These are phyloP conservation scores for Heliothis virescens DNA, from an alignment of 1,140 invertebrate species.

Conservation along the genomic window DNA sequence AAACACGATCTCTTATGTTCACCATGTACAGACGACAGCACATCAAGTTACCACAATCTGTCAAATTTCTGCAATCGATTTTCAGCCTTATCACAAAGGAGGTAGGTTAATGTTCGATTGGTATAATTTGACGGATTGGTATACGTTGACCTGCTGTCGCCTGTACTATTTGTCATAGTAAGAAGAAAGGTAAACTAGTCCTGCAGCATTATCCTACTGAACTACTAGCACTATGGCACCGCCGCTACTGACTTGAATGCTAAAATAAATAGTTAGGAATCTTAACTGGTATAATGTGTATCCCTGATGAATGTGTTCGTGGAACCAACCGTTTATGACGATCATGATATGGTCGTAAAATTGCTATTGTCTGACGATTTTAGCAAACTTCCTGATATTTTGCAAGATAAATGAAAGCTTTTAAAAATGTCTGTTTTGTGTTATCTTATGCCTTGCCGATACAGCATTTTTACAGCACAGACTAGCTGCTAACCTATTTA, in stretches of 20 bases:
- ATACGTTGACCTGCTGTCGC: too few species aligned
- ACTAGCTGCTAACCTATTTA: too few species aligned
- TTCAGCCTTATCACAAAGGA: constrained; percentile 12
- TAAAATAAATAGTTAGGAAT: constrained; percentile 52
- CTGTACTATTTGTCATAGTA: too few species aligned
- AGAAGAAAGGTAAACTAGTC: neutral
- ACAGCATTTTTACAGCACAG: too few species aligned
- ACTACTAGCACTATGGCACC: neutral
- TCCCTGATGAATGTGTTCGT: constrained; percentile 41
- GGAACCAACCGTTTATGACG: neutral
- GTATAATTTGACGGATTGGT: too few species aligned
- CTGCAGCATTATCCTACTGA: constrained; percentile 41
- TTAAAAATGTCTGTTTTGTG: too few species aligned
- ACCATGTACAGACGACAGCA: too few species aligned
- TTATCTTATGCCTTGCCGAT: too few species aligned
- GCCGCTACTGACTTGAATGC: constrained; percentile 53
- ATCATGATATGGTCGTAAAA: constrained; percentile 5
- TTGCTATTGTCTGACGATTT: neutral
- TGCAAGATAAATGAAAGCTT: neutral
- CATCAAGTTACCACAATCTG: too few species aligned
- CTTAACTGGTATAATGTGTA: constrained; percentile 41
- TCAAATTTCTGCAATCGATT: too few species aligned
- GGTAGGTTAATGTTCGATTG: too few species aligned
- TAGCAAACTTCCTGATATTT: constrained; percentile 3
- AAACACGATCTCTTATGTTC: too few species aligned